A percentile compares a stretch with the other conserved stretches of the same genome.
Conservation (phyloP, 2,797 vertebrate species). For the Vultur gryphus region DNA sequence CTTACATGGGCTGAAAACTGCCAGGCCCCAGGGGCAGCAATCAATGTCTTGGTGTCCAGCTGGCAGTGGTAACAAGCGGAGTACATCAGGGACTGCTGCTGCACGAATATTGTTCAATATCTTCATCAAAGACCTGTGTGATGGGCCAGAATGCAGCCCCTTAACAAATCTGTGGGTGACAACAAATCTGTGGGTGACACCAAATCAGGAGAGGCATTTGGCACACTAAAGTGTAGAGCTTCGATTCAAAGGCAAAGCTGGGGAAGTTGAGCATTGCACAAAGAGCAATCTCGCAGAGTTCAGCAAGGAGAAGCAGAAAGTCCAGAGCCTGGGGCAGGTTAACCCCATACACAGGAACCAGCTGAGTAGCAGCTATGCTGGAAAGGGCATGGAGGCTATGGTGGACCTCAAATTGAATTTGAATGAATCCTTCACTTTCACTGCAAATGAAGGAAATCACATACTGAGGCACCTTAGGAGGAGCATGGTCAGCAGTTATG, state of each 20-base stretch:
- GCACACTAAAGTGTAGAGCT: not conserved
- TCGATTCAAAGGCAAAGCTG: not conserved
- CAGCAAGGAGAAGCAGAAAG: not conserved
- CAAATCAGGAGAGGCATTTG: not conserved
- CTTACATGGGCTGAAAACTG: not conserved
- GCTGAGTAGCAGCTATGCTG: not conserved
- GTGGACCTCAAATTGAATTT: not conserved
- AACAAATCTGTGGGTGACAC: not conserved
- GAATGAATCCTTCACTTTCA: not conserved
- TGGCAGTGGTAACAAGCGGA: not conserved
- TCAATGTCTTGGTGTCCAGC: not conserved
- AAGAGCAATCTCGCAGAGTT: not conserved
- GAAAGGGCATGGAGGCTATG: not conserved
- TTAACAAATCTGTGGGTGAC: not conserved
- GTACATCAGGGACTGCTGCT: not conserved
- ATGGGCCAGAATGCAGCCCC: not conserved
- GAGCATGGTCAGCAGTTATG: fast-evolving
- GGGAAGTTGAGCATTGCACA: not conserved
- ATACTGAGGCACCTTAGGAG: not conserved
- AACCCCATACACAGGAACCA: not conserved
- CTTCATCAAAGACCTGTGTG: not conserved
- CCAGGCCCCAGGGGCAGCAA: not conserved
- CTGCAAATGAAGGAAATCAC: not conserved
- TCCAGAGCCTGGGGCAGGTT: not conserved
- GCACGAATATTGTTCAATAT: not conserved